Percentiles rank a stretch among this genome's conserved stretches.
Conservation (phyloP, 2,888 invertebrate species). For the Stomorhina lunata region DNA sequence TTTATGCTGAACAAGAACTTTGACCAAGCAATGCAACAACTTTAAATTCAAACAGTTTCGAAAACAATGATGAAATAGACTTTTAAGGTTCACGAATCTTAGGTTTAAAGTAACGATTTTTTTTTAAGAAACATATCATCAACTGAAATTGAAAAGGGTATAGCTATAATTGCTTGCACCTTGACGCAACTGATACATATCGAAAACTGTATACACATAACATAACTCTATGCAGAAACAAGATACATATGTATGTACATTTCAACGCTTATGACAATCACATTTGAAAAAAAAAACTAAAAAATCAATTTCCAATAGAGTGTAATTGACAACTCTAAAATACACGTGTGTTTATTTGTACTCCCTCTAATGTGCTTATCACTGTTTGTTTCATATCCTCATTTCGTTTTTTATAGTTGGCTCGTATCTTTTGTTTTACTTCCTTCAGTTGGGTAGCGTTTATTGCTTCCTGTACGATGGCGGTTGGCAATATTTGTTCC, state of each 20-base stretch:
- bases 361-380: conserved; percentile 11
- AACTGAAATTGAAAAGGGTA: too few relatives aligned
- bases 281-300: too few relatives aligned
- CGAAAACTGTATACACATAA: too few relatives aligned
- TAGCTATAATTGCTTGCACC: too few relatives aligned
- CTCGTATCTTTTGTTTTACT: conserved; percentile 53
- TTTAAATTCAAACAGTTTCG: not conserved
- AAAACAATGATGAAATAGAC: not conserved
- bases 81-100: not conserved
- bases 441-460: conserved; percentile 57
- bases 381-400: conserved; percentile 8
- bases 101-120: conserved; percentile 21
- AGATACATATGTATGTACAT: too few relatives aligned
- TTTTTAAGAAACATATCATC: too few relatives aligned
- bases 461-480: conserved; percentile 60
- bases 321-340: not conserved
- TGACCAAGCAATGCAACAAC: conserved; percentile 35
- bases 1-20: conserved; percentile 70
- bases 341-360: not conserved
- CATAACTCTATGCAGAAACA: too few relatives aligned
- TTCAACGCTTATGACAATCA: too few relatives aligned
- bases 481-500: conserved; percentile 55
- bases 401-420: conserved; percentile 33
- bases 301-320: too few relatives aligned
- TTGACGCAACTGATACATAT: too few relatives aligned